phyloP scores from a whole-genome alignment of 2,113 vertebrate species.

The Eurypyga helias region DNA sequence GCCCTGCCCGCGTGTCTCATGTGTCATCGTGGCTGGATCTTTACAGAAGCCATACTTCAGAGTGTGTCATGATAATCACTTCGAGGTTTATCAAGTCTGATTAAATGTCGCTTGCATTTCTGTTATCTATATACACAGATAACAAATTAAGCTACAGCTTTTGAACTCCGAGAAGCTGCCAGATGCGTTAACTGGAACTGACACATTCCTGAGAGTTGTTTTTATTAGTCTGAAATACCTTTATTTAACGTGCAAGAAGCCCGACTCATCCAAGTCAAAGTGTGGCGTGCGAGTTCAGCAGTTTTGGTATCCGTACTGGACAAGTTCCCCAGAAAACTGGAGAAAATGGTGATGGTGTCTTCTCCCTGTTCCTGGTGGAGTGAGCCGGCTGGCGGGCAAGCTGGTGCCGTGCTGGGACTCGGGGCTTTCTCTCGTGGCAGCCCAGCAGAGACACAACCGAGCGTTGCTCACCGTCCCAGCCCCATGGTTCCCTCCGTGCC shows the following conservation, averaged over 20 bases:
- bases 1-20: neutral
- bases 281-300: neutral
- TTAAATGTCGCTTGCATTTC: neutral
- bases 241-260: neutral
- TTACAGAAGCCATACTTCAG: neutral
- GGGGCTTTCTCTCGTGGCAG: rapidly evolving
- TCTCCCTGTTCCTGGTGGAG: rapidly evolving
- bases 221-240: neutral
- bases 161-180: neutral
- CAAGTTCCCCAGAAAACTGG: neutral
- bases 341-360: neutral
- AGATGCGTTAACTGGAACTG: neutral
- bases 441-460: neutral
- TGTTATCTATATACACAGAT: neutral
- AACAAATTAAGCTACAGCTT: neutral
- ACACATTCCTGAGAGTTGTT: neutral
- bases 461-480: neutral
- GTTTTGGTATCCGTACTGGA: neutral
- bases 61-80: neutral
- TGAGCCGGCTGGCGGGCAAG: neutral
- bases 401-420: neutral
- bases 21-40: neutral
- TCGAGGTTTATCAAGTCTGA: neutral
- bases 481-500: neutral
- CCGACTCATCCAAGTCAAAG: neutral